phyloP scores from a whole-genome alignment of 2,888 invertebrate species.

The Amaurobius ferox region DNA sequence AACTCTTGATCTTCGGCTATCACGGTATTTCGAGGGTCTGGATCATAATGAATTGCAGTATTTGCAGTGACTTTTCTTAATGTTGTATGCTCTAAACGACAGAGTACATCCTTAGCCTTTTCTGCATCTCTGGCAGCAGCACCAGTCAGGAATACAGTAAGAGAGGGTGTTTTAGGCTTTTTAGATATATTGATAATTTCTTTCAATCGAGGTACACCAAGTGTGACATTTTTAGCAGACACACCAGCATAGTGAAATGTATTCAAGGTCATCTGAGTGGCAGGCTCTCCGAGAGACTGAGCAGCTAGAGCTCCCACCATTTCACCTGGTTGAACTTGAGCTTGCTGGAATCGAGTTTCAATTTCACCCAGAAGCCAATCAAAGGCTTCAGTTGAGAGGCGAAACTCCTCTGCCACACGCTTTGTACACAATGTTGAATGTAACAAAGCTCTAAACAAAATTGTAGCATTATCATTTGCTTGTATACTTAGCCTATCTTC shows the following conservation, averaged over 20 bases:
- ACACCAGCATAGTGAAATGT: conserved; percentile 99
- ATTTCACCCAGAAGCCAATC: conserved; percentile 99
- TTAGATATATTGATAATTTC: conserved; percentile 97
- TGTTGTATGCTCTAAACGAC: conserved; percentile 98
- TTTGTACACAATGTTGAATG: conserved; percentile 96
- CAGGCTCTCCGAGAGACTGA: conserved; percentile 98
- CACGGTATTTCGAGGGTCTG: conserved; percentile 98
- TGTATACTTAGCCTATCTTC: conserved; percentile 96
- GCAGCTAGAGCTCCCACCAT: conserved; percentile 99
- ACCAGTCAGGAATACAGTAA: conserved; percentile 98
- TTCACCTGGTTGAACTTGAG: conserved; percentile 94
- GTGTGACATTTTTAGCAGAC: conserved; percentile 99
- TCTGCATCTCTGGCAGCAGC: conserved; percentile 98
- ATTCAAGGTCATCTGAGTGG: conserved; percentile 99
- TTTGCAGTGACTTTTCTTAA: conserved; percentile 97
- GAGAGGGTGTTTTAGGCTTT: conserved; percentile 98
- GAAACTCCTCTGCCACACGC: conserved; percentile 96
- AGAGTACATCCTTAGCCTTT: conserved; percentile 96
- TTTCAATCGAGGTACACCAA: conserved; percentile 98
- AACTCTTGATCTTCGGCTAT: conserved; percentile 99
- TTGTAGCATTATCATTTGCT: conserved; percentile 98
- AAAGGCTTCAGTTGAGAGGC: conserved; percentile 96
- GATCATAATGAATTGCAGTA: conserved; percentile 98
- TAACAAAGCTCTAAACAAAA: conserved; percentile 96
- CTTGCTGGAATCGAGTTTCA: conserved; percentile 98